Percentiles rank a stretch among this genome's conserved stretches.
Conservation (phyloP, 2,888 invertebrate species). For the Masnerella sp. region DNA sequence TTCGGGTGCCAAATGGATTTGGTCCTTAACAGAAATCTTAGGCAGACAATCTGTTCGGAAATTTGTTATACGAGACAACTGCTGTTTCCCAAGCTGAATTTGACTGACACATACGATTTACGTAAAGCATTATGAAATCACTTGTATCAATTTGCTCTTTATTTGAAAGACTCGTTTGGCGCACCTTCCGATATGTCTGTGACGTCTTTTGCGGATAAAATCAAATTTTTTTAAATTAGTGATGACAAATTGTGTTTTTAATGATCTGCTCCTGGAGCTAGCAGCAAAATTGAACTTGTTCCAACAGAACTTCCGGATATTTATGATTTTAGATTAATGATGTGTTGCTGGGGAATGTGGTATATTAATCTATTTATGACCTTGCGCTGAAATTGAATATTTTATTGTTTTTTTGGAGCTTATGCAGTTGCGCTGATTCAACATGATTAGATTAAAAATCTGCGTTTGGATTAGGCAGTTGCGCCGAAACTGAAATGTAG, state of each 20-base stretch:
- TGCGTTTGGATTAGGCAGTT: too few species aligned
- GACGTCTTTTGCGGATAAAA: background rate
- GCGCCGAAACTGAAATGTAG: too few species aligned
- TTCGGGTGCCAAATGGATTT: background rate
- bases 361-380: too few species aligned
- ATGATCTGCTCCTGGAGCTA: background rate
- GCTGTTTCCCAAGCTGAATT: conserved; percentile 21
- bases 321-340: too few species aligned
- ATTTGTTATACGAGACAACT: conserved; percentile 10
- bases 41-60: too few species aligned
- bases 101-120: conserved; percentile 24
- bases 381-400: too few species aligned
- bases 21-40: background rate
- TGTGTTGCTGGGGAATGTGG: too few species aligned
- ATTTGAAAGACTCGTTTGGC: conserved; percentile 23
- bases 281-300: too few species aligned
- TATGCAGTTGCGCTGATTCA: too few species aligned
- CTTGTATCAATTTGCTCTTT: conserved; percentile 12
- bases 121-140: conserved; percentile 26
- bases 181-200: background rate
- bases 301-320: too few species aligned
- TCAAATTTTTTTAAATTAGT: background rate
- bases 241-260: conserved; percentile 7
- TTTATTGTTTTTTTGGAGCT: too few species aligned
- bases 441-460: too few species aligned